Evolutionary conservation across 2,888 invertebrate species (phyloP), one percentile per base, ranked within the genome.

Genomic region (Campoletis raptor): DNA sequence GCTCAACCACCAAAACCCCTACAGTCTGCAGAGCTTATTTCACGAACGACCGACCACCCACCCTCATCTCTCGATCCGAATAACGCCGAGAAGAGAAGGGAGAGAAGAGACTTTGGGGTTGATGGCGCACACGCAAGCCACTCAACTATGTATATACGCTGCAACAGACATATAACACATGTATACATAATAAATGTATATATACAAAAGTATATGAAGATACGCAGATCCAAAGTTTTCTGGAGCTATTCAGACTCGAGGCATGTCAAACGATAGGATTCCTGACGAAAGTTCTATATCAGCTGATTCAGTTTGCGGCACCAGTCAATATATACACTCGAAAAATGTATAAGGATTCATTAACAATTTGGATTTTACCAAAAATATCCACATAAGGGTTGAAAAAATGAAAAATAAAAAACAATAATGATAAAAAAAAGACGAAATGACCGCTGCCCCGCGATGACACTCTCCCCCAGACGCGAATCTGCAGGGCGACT

Each of bases 1-100:
- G 93, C 92, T 91, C 92, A 93, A 93, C 94, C 94, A 92, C 94
- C 92, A 92, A 93, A 93, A 92, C 92, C 93, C 93, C 86, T 84
- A 84, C 86, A 86, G 86, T 81, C 86, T 92, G 93, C 93, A 90
- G 92, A 93, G 94, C 94, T 94, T 93, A 94, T 94, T 94, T 94
- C 91, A 92, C 92, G 92, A 91, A 87, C 92, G 92, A 92, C 85
- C 92, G 92, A 91, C 85, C 92, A 92, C 92, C 92, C 92, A 90
- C 85, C 82, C 81, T 73, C 36, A 21, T 76, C 69, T 70, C 64
- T 42, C 61, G 81, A 83, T 82, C 76, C 84, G 87, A 81, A 73
- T 80, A 81, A 76, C 69, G 40, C 52, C 24, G 77, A n/a, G 48
- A 30, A 61, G 61, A 30, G 61, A 6, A 42, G 42, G 30, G 57